Conservation (phyloP, 2,888 invertebrate species). For the Balanococcus diminutus region DNA sequence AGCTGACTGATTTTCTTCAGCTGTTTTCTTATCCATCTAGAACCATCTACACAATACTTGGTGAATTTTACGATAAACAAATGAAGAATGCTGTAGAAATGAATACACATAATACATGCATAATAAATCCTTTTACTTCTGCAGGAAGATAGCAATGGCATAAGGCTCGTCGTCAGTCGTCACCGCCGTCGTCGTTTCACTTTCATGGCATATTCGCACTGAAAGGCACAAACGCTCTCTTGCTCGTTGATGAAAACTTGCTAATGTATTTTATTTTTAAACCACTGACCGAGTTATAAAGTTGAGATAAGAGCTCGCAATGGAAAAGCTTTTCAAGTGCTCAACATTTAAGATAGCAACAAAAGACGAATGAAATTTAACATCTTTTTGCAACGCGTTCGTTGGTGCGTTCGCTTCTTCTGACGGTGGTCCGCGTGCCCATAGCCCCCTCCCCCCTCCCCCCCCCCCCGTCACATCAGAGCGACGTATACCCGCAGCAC, state of each 20-base stretch:
- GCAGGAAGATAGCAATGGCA: not conserved
- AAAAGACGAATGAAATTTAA: slow-evolving; percentile 32
- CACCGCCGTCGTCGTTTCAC: not conserved
- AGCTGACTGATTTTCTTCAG: no score
- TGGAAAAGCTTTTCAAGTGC: slow-evolving; percentile 20
- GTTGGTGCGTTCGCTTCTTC: no score
- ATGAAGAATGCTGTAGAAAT: no score
- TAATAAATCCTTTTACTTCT: no score
- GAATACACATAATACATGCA: not conserved
- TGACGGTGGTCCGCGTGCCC: no score
- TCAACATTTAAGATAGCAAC: slow-evolving; percentile 26
- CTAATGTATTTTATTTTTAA: slow-evolving; percentile 23
- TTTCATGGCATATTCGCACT: not conserved
- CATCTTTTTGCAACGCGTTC: not conserved
- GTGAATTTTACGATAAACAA: no score
- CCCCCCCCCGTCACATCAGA: no score
- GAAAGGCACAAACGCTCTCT: not conserved
- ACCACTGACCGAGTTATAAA: slow-evolving; percentile 37
- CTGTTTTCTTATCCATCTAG: no score
- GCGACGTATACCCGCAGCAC: not conserved
- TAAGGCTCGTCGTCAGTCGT: not conserved
- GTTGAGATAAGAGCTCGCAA: slow-evolving; percentile 1
- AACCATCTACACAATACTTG: no score
- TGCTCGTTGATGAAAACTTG: slow-evolving; percentile 1
- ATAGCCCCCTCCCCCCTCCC: not conserved